These are phyloP conservation scores for Helicolenus hilgendorfi DNA, from an alignment of 2,797 vertebrate species.

Conservation along the genomic window DNA sequence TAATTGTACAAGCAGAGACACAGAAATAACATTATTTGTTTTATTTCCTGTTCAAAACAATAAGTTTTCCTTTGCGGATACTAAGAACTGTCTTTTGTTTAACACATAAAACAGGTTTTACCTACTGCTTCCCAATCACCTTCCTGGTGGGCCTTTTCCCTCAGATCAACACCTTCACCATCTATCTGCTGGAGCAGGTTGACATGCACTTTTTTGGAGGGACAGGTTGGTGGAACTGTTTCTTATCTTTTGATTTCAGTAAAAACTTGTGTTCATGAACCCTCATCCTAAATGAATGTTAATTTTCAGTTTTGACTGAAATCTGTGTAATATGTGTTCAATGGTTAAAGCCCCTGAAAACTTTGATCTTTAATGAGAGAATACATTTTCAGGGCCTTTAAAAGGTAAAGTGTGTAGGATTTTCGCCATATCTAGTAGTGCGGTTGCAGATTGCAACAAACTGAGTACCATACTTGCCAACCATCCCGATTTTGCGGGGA, in stretches of 20 bases:
- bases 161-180: slow-evolving; percentile 98
- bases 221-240: slow-evolving; percentile 89
- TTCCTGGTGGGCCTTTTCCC: slow-evolving; percentile 98
- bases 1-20: neutral
- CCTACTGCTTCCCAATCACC: slow-evolving; percentile 96
- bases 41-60: neutral
- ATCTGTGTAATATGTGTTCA: neutral
- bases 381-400: neutral
- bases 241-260: neutral
- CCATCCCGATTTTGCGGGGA: too few species aligned
- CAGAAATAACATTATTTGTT: neutral
- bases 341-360: neutral
- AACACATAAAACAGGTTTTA: slow-evolving; percentile 90
- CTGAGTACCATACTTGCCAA: too few species aligned
- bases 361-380: neutral
- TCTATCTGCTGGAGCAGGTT: slow-evolving; percentile 96
- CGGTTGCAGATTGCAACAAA: too few species aligned
- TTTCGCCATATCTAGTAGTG: too few species aligned
- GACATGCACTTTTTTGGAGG: slow-evolving; percentile 98
- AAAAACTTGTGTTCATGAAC: neutral
- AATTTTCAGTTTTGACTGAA: neutral
- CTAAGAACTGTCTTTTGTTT: slow-evolving; percentile 13
- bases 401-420: too few species aligned
- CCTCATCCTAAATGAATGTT: neutral
- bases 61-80: neutral